Evolutionary conservation across 2,888 invertebrate genomes (phyloP), one percentile per base, ranked within the genome.

Genomic region (Listrodromus nycthemerus): DNA sequence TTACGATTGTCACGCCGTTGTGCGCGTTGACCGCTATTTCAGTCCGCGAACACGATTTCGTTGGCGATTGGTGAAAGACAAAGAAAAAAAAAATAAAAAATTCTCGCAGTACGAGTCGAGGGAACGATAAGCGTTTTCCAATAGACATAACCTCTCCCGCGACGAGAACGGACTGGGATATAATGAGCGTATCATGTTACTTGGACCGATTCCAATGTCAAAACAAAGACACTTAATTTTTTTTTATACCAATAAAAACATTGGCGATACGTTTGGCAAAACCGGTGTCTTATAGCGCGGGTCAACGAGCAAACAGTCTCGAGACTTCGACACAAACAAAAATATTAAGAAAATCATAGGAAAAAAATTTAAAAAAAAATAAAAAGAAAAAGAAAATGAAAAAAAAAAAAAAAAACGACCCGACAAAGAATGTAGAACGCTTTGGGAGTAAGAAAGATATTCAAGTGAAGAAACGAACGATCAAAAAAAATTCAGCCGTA

Each of bases 131-230:
- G 13, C 58, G 58, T 61, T 61, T 27, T n/a, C 58, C 13, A 16
- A 16, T 61, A 61, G 58, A 16, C 30, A 65, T 37, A 65, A 37
- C 37, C 41, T 55, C 70, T 55, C 52, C 74, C 50, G 63, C 61
- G 50, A 61, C 73, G 73, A 73, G 13, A 58, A 73, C 45, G n/a
- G 61, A 63, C 48, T 65, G 45, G 74, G n/a, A 74, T 74, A 63
- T 74, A 74, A 48, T 50, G 50, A 65, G 74, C 74, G 63, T 65
- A 86, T 83, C 80, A 74, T 83, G 78, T 83, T 86, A 86, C 81
- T 84, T 87, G 86, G 81, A 81, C 73, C 89, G 91, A 92, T 92
- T 92, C 91, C 92, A 91, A 88, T 89, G 89, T 92, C 91, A 88
- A 89, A 90, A 87, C 88, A 88, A 86, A 63, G 74, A 80, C 75